Percentiles rank a stretch among this genome's conserved stretches.
Evolutionary conservation across 2,888 invertebrate species (phyloP).

Genomic region (Cryptocephalus primarius): DNA sequence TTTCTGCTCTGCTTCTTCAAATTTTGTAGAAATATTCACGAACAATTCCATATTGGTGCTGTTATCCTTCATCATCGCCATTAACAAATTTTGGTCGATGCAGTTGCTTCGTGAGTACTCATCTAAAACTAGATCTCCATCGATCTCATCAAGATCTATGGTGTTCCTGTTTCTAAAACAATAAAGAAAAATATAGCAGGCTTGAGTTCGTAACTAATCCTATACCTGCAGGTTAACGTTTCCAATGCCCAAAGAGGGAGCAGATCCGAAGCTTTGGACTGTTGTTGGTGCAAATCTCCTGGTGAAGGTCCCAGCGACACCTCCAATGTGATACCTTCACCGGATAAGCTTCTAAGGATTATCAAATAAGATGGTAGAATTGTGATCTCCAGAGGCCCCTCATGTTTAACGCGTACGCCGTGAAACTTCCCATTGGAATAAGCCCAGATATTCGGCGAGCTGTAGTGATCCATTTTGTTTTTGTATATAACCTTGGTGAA

Average conservation of each 20-base stretch:
- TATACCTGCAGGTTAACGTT: constrained; percentile 37
- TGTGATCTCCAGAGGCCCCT: constrained; percentile 45
- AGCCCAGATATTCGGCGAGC: constrained; percentile 44
- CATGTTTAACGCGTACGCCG: constrained; percentile 43
- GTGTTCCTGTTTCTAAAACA: constrained; percentile 21
- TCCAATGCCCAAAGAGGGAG: constrained; percentile 38
- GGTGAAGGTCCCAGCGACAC: constrained; percentile 44
- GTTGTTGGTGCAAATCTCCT: constrained; percentile 35
- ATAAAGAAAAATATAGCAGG: background rate
- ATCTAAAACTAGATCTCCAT: constrained; percentile 21
- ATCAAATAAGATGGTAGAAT: constrained; percentile 43
- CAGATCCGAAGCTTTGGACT: constrained; percentile 10
- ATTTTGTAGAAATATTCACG: background rate
- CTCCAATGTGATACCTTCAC: constrained; percentile 35
- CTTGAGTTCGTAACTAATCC: background rate
- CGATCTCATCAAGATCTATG: constrained; percentile 14
- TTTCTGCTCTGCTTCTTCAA: constrained; percentile 8
- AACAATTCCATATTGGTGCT: constrained; percentile 6
- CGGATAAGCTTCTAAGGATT: constrained; percentile 44
- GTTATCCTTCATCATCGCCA: constrained; percentile 18
- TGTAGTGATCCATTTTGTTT: constrained; percentile 36
- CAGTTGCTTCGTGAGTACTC: constrained; percentile 33
- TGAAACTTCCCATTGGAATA: constrained; percentile 43
- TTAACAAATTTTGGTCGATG: constrained; percentile 34
- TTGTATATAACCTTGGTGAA: constrained; percentile 38